phyloP scores from a whole-genome alignment of 2,888 invertebrate species.

The Atethmia centrago region DNA sequence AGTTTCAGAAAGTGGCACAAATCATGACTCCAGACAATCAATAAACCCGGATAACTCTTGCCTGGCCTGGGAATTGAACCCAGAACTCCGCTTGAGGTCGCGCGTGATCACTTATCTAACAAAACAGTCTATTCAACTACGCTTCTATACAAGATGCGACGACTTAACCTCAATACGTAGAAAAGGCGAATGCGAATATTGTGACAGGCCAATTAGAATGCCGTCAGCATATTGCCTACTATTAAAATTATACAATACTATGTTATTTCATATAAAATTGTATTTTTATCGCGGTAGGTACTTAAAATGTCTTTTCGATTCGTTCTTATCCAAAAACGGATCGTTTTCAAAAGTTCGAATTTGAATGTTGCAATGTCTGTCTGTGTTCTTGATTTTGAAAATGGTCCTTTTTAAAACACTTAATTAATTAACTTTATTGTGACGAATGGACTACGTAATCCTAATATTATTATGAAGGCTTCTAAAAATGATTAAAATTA shows the following conservation, averaged over 20 bases:
- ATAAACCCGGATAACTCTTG: neutral
- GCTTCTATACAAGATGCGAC: neutral
- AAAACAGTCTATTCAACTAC: neutral
- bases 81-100: neutral
- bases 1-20: neutral
- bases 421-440: neutral
- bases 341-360: neutral
- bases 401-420: neutral
- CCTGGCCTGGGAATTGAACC: neutral
- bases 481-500: neutral
- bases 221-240: constrained; percentile 7
- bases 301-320: neutral
- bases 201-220: constrained; percentile 15
- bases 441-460: neutral
- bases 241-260: constrained; percentile 8
- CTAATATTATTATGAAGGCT: too few species aligned
- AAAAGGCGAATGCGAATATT: constrained; percentile 16
- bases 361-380: neutral
- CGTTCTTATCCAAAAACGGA: neutral
- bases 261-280: neutral
- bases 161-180: constrained; percentile 17
- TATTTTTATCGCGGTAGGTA: neutral
- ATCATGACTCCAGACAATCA: neutral
- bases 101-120: neutral
- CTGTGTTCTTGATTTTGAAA: neutral